phyloP scores from a whole-genome alignment of 2,888 invertebrate genomes.

The Automeris io region DNA sequence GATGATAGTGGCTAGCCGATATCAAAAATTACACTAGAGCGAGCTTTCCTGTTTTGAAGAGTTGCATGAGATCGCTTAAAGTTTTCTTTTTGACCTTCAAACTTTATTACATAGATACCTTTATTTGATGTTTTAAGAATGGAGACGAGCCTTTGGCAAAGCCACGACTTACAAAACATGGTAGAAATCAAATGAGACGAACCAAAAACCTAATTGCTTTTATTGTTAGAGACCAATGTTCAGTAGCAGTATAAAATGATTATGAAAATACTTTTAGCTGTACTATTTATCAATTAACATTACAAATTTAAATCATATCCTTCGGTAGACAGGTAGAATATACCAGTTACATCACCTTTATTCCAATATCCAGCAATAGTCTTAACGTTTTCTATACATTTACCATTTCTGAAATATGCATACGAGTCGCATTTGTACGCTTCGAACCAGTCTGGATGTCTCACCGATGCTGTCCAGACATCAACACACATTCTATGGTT shows the following conservation, averaged over 20 bases:
- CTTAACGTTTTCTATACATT: slow-evolving; percentile 37
- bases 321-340: slow-evolving; percentile 56
- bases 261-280: slow-evolving; percentile 3
- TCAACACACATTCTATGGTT: slow-evolving; percentile 56
- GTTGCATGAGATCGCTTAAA: too few species aligned
- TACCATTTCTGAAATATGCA: slow-evolving; percentile 40
- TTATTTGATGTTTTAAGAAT: too few species aligned
- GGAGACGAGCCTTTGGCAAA: background rate
- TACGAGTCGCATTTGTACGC: slow-evolving; percentile 56
- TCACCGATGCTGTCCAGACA: slow-evolving; percentile 51
- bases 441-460: slow-evolving; percentile 39
- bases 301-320: slow-evolving; percentile 24
- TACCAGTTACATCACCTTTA: slow-evolving; percentile 54
- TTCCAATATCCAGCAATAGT: slow-evolving; percentile 59
- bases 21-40: too few species aligned
- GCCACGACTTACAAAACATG: too few species aligned
- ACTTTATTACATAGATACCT: too few species aligned
- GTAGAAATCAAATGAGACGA: too few species aligned
- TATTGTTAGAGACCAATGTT: too few species aligned
- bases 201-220: too few species aligned
- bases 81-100: too few species aligned
- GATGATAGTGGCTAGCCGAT: too few species aligned
- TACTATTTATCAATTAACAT: background rate
- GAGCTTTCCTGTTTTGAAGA: too few species aligned
- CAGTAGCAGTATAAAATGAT: too few species aligned